A percentile compares a stretch with the other conserved stretches of the same genome.
Evolutionary conservation across 2,113 vertebrate genomes (phyloP).

Genomic region (Phaetusa simplex): DNA sequence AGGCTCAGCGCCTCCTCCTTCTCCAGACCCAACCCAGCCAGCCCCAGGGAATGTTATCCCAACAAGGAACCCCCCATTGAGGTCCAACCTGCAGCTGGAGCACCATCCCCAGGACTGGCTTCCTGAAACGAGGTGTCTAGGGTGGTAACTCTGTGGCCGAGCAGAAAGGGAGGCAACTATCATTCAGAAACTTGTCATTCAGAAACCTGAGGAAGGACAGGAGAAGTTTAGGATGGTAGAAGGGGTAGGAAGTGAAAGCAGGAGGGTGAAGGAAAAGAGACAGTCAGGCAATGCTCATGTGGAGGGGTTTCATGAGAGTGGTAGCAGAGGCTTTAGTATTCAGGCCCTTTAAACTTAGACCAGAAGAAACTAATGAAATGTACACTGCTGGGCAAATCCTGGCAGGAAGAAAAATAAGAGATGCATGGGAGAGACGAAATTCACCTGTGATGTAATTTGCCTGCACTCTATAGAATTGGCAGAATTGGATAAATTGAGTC

Average conservation of each 20-base stretch:
- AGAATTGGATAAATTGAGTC: neutral
- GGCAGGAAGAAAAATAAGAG: neutral
- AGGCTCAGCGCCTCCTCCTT: neutral
- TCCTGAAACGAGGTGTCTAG: neutral
- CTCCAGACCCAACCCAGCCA: neutral
- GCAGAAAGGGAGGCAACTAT: neutral
- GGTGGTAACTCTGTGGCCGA: neutral
- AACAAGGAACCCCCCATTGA: fast-evolving
- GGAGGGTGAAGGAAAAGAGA: neutral
- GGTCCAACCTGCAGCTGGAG: neutral
- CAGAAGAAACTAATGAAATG: neutral
- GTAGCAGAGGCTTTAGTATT: neutral
- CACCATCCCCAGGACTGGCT: neutral
- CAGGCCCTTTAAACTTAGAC: neutral
- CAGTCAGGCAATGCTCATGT: neutral
- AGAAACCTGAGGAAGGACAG: neutral
- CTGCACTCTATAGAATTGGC: neutral
- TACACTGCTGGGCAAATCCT: neutral
- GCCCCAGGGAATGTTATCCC: neutral
- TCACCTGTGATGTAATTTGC: neutral
- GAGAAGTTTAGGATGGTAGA: neutral
- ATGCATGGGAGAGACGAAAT: neutral
- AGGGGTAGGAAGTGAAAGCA: neutral
- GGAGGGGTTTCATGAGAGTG: neutral
- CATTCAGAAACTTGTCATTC: too few relatives aligned